Evolutionary conservation across 2,888 invertebrate genomes (phyloP), one percentile per base, ranked within the genome.

Genomic region (Synanthedon vespiformis): DNA sequence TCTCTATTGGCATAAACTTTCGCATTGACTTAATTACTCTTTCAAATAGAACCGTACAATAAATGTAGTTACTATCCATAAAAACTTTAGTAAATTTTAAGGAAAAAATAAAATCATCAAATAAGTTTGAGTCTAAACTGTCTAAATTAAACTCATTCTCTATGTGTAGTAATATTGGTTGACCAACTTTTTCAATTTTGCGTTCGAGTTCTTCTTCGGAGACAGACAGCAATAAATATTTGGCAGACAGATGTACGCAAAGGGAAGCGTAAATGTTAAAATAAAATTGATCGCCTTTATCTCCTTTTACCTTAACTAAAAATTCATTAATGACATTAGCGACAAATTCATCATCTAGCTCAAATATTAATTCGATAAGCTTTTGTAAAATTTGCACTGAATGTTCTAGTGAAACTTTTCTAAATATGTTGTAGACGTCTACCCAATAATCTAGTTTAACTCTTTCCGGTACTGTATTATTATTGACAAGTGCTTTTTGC

Each of bases 81-180:
- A 72, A 78, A 4, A 62, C 74, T 48, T 62, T 58, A 12, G 65
- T 74, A 34, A 68, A 74, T 56, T 68, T 70, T 2, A 79, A 61
- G 50, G 64, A 54, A 2, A 40, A 44, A 12, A 74, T 49, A 40
- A 76, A 63, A 6, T 61, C 58, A 11, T 67, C 51, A 12, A 44
- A 11, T 44, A 44, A 44, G 0, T 6, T 8, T 13, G 0, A 1
- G 13, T n/a, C 13, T 44, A 13, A 13, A 3, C 11, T 2, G 44
- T 3, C 4, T n/a, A 44, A 13, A 14, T 71, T 59, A 4, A 76
- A 61, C 51, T 75, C 67, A 10, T 2, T 34, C 10, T 34, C 10
- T 34, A 34, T 34, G 34, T 34, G 2, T 2, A 34, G 34, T 34
- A 34, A 34, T 34, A 34, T 10, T 3, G 60, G 64, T 11, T 60